These are phyloP conservation scores for Pluvialis apricaria DNA, from an alignment of 2,113 vertebrate genomes.

Conservation along the genomic window DNA sequence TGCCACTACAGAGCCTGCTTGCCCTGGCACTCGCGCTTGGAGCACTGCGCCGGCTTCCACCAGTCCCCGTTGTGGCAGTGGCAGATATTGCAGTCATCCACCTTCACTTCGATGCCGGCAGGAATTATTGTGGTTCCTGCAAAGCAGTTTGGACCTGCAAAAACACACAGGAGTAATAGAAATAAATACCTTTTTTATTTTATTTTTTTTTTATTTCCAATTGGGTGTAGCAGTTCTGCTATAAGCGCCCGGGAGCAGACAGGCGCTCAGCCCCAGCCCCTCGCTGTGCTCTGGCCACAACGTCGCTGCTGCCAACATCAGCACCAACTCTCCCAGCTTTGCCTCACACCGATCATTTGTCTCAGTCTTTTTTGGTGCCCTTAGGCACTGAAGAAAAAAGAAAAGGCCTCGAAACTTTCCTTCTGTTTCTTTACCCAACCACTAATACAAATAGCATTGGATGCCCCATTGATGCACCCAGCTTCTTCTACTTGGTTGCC, in stretches of 20 bases:
- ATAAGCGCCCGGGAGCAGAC: neutral
- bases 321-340: neutral
- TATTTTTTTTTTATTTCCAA: rapidly evolving
- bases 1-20: slow-evolving; percentile 86
- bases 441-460: neutral
- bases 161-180: neutral
- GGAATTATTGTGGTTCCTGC: slow-evolving; percentile 98
- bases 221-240: neutral
- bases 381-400: neutral
- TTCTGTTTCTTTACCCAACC: neutral
- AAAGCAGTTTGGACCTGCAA: slow-evolving; percentile 97
- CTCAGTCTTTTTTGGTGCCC: neutral
- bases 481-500: neutral
- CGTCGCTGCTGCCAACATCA: rapidly evolving
- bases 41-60: slow-evolving; percentile 98
- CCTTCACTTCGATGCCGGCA: slow-evolving; percentile 97
- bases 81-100: slow-evolving; percentile 99
- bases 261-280: neutral
- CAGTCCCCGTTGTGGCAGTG: slow-evolving; percentile 98
- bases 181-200: neutral
- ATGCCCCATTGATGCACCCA: neutral
- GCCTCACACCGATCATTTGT: rapidly evolving
- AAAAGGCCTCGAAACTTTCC: neutral
- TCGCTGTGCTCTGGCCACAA: rapidly evolving
- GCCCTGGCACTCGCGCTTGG: slow-evolving; percentile 96